Evolutionary conservation across 2,888 invertebrate genomes (phyloP).

Genomic region (Drosophila neutralis): DNA sequence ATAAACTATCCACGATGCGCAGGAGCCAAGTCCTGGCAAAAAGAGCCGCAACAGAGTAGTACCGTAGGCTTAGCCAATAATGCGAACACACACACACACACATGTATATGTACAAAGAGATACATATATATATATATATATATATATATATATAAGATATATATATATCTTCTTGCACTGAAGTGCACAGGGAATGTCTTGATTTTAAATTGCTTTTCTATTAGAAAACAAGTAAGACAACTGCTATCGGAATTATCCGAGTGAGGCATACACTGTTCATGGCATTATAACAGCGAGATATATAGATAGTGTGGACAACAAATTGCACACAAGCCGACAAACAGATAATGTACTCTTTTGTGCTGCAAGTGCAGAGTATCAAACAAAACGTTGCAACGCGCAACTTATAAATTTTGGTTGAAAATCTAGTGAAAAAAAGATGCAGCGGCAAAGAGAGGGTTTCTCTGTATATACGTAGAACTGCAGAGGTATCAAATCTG

Average conservation of each 20-base stretch:
- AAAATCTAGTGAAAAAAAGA: slow-evolving; percentile 53
- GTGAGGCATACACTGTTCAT: background rate
- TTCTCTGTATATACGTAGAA: background rate
- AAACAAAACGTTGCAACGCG: slow-evolving; percentile 49
- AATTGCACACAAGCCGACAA: background rate
- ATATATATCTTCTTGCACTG: background rate
- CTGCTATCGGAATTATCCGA: background rate
- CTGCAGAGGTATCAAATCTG: slow-evolving; percentile 14
- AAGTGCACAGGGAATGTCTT: slow-evolving; percentile 1
- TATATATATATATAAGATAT: background rate
- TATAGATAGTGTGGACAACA: background rate
- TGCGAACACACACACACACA: background rate
- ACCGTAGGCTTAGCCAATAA: slow-evolving; percentile 8
- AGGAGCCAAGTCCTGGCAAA: background rate
- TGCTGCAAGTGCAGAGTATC: background rate
- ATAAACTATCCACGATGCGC: background rate
- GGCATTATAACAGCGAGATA: background rate
- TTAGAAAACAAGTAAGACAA: slow-evolving; percentile 3
- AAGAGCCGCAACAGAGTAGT: slow-evolving; percentile 3
- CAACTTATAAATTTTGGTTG: slow-evolving; percentile 63
- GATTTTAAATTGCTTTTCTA: slow-evolving; percentile 18
- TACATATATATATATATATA: background rate
- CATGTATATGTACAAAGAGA: background rate
- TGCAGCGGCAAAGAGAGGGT: slow-evolving; percentile 9
- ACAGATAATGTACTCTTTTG: slow-evolving; percentile 1